A percentile compares a stretch with the other conserved stretches of the same genome.
phyloP scores from a whole-genome alignment of 2,888 invertebrate genomes.

The Amiota mariae region DNA sequence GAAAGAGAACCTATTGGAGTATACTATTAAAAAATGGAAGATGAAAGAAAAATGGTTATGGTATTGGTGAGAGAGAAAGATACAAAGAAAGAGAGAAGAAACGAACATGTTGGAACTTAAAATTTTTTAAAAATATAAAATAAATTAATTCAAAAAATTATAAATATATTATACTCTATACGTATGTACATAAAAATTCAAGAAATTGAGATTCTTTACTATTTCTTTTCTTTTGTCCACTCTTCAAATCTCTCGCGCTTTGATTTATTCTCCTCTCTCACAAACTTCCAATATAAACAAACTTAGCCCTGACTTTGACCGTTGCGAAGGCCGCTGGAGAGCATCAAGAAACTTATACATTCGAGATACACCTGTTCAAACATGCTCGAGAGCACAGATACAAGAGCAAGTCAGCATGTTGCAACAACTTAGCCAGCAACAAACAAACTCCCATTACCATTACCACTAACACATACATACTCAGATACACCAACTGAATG shows the following conservation, averaged over 20 bases:
- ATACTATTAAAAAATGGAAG: no score
- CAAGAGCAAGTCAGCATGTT: slow-evolving; percentile 48
- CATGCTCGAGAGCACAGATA: slow-evolving; percentile 39
- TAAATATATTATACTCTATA: no score
- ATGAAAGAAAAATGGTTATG: no score
- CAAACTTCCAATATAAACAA: slow-evolving; percentile 54
- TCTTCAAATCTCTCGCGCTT: neutral
- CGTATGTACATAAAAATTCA: neutral
- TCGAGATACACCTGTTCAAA: slow-evolving; percentile 40
- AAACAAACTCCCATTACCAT: no score
- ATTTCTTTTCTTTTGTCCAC: no score
- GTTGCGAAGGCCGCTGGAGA: slow-evolving; percentile 42
- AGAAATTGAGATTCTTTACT: neutral
- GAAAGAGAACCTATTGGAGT: no score
- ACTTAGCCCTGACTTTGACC: slow-evolving; percentile 70
- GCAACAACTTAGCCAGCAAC: slow-evolving; percentile 43
- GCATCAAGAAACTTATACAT: slow-evolving; percentile 20
- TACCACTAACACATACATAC: no score
- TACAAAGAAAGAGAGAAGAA: no score
- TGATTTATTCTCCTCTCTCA: neutral
- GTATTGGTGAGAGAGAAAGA: no score
- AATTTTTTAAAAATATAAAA: neutral
- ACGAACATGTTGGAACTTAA: slow-evolving; percentile 40
- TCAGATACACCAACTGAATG: no score
- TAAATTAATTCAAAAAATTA: neutral